phyloP scores from a whole-genome alignment of 2,888 invertebrate genomes.

The Sturmia bella region DNA sequence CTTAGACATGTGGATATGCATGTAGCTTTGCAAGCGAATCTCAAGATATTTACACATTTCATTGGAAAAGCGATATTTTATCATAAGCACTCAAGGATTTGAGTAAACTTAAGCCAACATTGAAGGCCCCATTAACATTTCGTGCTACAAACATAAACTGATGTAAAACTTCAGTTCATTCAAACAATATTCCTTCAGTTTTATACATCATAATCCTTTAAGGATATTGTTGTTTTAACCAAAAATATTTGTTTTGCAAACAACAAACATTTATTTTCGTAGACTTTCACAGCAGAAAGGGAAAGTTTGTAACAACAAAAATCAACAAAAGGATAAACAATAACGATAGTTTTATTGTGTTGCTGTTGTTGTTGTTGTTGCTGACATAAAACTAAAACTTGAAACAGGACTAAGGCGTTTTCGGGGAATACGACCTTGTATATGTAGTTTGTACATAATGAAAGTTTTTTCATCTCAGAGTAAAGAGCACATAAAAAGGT shows the following conservation, averaged over 20 bases:
- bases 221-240: conserved; percentile 7
- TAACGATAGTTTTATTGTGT: background rate
- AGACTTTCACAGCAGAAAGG: background rate
- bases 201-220: conserved; percentile 27
- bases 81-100: background rate
- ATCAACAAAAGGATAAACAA: conserved; percentile 24
- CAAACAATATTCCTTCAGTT: conserved; percentile 36
- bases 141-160: background rate
- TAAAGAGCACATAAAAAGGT: background rate
- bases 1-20: too few species aligned
- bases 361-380: conserved; percentile 6
- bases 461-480: too few species aligned
- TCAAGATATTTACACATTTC: background rate
- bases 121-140: conserved; percentile 27
- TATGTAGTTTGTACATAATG: too few species aligned
- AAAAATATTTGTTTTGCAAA: conserved; percentile 33
- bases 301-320: conserved; percentile 17
- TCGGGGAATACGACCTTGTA: background rate
- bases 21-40: too few species aligned
- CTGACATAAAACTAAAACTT: conserved; percentile 32
- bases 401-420: conserved; percentile 33
- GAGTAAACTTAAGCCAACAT: conserved; percentile 13
- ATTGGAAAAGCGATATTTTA: background rate
- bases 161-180: background rate
- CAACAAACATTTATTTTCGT: conserved; percentile 16